Evolutionary conservation across 2,888 invertebrate genomes (phyloP).

Genomic region (Cecidostiba fungosa): DNA sequence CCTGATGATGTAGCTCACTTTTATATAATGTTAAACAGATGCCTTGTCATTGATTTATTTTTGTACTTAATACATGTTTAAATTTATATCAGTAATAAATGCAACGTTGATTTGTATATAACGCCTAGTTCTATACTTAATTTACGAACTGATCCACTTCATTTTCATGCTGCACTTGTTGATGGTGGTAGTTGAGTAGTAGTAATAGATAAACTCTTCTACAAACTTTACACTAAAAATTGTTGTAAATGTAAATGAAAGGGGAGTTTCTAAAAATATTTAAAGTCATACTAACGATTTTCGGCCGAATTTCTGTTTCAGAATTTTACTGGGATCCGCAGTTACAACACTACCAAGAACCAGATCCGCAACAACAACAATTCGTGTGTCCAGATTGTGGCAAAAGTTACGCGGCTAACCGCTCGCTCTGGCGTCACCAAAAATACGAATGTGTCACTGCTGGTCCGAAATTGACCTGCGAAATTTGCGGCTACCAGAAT

Average conservation of each 20-base stretch:
- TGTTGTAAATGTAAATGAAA: not conserved
- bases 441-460: conserved; percentile 76
- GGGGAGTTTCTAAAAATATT: not conserved
- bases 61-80: not conserved
- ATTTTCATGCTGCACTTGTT: not conserved
- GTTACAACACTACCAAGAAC: not conserved
- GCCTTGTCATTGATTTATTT: not conserved
- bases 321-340: conserved; percentile 10
- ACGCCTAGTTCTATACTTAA: not conserved
- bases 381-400: conserved; percentile 34
- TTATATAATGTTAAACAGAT: not conserved
- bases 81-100: not conserved
- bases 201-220: not conserved
- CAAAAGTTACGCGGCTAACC: conserved; percentile 20
- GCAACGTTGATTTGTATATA: not conserved
- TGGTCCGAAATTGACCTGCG: conserved; percentile 71
- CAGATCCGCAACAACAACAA: not conserved
- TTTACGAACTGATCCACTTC: not conserved
- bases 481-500: conserved; percentile 72
- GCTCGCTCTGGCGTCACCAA: conserved; percentile 75
- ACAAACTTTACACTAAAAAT: not conserved
- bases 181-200: not conserved
- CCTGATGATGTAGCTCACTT: not conserved
- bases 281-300: not conserved
- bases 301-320: conserved; percentile 45